Evolutionary conservation across 1,140 invertebrate genomes (phyloP).

Genomic region (Venturia canescens): DNA sequence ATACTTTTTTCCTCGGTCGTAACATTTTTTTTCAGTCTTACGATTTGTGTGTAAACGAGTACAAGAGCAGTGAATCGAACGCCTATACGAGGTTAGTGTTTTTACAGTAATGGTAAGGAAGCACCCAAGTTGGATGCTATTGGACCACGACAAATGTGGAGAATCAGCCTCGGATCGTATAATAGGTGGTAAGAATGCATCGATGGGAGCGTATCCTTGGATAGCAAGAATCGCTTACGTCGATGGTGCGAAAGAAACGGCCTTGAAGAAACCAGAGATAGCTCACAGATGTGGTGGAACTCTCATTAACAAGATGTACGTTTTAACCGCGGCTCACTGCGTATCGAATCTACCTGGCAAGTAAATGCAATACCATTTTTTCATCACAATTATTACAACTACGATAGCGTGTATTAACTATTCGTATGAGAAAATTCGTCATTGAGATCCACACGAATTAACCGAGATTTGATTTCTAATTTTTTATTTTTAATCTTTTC

Average conservation of each 20-base stretch:
- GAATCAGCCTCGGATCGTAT: slow-evolving; percentile 78
- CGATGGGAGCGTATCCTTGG: slow-evolving; percentile 83
- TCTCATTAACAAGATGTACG: slow-evolving; percentile 79
- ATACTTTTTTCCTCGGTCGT: too few species aligned
- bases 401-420: background rate
- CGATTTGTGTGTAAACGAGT: too few species aligned
- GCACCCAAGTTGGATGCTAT: slow-evolving; percentile 73
- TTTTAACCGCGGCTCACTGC: slow-evolving; percentile 85
- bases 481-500: too few species aligned
- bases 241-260: slow-evolving; percentile 57
- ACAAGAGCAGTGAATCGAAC: too few species aligned
- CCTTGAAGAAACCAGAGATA: slow-evolving; percentile 24
- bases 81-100: too few species aligned
- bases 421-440: too few species aligned
- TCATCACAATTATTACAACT: slow-evolving; percentile 26
- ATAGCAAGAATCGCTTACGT: slow-evolving; percentile 81
- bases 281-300: slow-evolving; percentile 81
- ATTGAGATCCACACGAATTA: too few species aligned
- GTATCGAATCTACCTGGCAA: slow-evolving; percentile 74
- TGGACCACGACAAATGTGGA: slow-evolving; percentile 77
- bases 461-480: too few species aligned
- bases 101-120: slow-evolving; percentile 45
- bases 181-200: slow-evolving; percentile 80
- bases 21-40: too few species aligned
- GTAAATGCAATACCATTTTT: slow-evolving; percentile 75